phyloP scores from a whole-genome alignment of 2,888 invertebrate species.

The Linnaemya vulpina region DNA sequence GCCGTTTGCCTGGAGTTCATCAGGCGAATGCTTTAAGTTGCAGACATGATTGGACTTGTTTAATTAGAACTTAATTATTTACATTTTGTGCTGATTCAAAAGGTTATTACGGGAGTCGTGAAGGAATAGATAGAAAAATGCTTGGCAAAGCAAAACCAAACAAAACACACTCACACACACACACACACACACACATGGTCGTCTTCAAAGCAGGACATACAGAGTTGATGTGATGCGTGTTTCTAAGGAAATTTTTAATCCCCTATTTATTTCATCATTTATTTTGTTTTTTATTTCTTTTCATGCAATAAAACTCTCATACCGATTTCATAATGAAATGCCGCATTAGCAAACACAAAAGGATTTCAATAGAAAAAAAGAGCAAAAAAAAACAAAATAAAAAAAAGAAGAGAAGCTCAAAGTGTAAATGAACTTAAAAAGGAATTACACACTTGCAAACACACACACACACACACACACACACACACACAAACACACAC shows the following conservation, averaged over 20 bases:
- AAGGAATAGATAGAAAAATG: constrained; percentile 25
- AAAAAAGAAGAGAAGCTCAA: too few relatives aligned
- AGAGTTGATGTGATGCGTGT: constrained; percentile 16
- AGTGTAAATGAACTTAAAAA: constrained; percentile 61
- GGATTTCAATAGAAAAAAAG: constrained; percentile 30
- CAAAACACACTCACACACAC: neutral
- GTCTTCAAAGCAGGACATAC: constrained; percentile 28
- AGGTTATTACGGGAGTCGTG: neutral
- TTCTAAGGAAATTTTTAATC: neutral
- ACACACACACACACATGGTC: too few relatives aligned
- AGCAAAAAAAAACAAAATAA: constrained; percentile 9
- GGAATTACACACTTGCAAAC: constrained; percentile 11
- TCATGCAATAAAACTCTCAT: constrained; percentile 1
- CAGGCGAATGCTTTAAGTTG: too few relatives aligned
- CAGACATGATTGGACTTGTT: neutral
- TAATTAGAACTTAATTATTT: constrained; percentile 1
- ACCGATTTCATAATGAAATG: constrained; percentile 33
- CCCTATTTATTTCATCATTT: constrained; percentile 25
- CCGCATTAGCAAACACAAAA: constrained; percentile 41
- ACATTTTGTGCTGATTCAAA: neutral
- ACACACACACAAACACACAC: neutral
- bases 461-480: neutral
- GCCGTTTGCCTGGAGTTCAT: too few relatives aligned
- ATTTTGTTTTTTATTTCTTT: neutral
- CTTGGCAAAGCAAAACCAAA: constrained; percentile 18